Conservation (phyloP, 2,113 vertebrate species). For the Antechinus flavipes region DNA sequence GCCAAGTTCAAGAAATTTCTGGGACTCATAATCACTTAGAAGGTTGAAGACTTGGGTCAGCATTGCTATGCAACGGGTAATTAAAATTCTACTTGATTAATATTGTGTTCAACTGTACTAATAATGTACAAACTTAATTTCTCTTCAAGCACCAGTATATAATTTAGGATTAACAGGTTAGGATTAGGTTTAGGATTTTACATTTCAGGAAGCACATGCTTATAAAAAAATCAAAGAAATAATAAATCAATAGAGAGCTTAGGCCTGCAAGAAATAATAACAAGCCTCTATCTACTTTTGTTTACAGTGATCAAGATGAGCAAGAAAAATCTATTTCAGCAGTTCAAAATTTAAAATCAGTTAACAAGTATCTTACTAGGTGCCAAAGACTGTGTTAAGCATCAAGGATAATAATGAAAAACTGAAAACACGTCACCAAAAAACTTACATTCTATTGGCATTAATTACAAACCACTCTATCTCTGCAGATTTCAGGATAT, state of each 20-base stretch:
- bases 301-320: conserved; percentile 65
- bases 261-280: conserved; percentile 43
- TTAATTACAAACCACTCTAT: not conserved
- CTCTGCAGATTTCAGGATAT: conserved; percentile 23
- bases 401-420: conserved; percentile 63
- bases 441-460: conserved; percentile 10
- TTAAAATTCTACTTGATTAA: conserved; percentile 51
- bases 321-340: conserved; percentile 66
- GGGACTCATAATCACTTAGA: conserved; percentile 30
- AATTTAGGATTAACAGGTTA: conserved; percentile 52
- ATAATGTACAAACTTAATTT: conserved; percentile 75
- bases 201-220: conserved; percentile 52
- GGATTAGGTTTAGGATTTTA: conserved; percentile 62
- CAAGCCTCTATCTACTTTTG: not conserved
- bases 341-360: conserved; percentile 68
- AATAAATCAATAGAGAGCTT: conserved; percentile 63
- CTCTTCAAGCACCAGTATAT: conserved; percentile 50
- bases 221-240: conserved; percentile 69
- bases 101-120: conserved; percentile 66
- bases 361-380: conserved; percentile 20
- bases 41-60: conserved; percentile 35
- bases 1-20: conserved; percentile 53
- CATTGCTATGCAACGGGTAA: conserved; percentile 65
- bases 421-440: conserved; percentile 42
- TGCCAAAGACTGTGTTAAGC: conserved; percentile 52